Base-by-base conservation (phyloP, 1,140 invertebrate genomes). In the Diorhabda carinulata region DNA sequence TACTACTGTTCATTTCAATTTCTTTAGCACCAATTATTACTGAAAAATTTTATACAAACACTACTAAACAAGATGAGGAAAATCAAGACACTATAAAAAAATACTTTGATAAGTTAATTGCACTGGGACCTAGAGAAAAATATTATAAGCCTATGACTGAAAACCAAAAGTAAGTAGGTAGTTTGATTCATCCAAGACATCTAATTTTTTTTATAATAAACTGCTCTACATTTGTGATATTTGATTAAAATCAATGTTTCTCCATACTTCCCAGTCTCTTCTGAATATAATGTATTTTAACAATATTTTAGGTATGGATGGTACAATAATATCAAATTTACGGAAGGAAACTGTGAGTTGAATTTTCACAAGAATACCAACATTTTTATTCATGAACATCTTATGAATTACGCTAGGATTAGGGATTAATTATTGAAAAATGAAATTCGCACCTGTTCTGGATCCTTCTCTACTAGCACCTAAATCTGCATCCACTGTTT, bases 381-480 rank as follows among this genome's bases (percentile, higher is more conserved):
- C 60, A 68, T 72, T 61, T 73, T 83, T 69, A 73, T 82, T 2
- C 76, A 74, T 70, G 80, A 81, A 70, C 78, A 79, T 72, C 65
- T 82, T 62, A 80, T 81, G 78, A 79, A 77, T 67, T 80, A 78
- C 70, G 77, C 70, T 62, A 79, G 78, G 75, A 79, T 80, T 57
- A 72, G 78, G 43, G 66, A 73, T 57, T 80, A 74, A 72, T 25
- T 25, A 25, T 25, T 25, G 25, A 25, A 25, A 25, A 25, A 25
- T 63, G 25, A 66, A 65, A 61, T 25, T n/a, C 61, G 79, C 83
- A 93, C 92, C 92, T 84, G 94, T 96, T 83, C 90, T 86, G 8
- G 92, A 94, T 67, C 86, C 93, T 81, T 95, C 93, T 74, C 89
- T 86, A 69, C 89, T 92, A 43, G 90, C 87, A 3, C 92, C 92